Evolutionary conservation across 2,888 invertebrate species (phyloP).

Genomic region (Pyrrhia umbra): DNA sequence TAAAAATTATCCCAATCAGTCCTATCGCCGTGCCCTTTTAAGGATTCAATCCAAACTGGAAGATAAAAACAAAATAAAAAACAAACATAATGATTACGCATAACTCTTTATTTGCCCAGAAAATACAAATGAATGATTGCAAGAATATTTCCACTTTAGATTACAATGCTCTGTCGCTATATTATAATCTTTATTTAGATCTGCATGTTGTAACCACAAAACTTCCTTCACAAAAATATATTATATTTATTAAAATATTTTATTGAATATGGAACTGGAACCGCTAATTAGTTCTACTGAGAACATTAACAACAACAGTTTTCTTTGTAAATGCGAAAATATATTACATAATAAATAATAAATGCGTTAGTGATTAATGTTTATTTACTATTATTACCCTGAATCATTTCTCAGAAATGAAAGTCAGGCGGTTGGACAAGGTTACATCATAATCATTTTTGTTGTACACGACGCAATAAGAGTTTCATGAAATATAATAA

Average conservation of each 20-base stretch:
- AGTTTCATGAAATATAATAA: constrained; percentile 45
- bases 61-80: constrained; percentile 20
- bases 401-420: constrained; percentile 63
- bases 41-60: background rate
- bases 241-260: constrained; percentile 84
- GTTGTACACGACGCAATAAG: constrained; percentile 52
- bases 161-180: constrained; percentile 75
- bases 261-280: constrained; percentile 84
- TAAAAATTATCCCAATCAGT: too few species aligned
- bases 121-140: constrained; percentile 89
- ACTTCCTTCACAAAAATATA: constrained; percentile 87
- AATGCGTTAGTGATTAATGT: constrained; percentile 61
- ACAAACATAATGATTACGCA: constrained; percentile 77
- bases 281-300: constrained; percentile 70
- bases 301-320: constrained; percentile 68
- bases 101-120: constrained; percentile 89
- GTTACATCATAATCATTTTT: constrained; percentile 57
- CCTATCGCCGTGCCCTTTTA: too few species aligned
- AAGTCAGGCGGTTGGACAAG: constrained; percentile 46
- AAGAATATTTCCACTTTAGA: constrained; percentile 83
- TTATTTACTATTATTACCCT: constrained; percentile 40
- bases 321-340: constrained; percentile 68
- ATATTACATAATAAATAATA: constrained; percentile 60
- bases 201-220: constrained; percentile 78
- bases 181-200: constrained; percentile 65